Conservation (phyloP, 2,888 invertebrate species). For the Apotomis betuletana region DNA sequence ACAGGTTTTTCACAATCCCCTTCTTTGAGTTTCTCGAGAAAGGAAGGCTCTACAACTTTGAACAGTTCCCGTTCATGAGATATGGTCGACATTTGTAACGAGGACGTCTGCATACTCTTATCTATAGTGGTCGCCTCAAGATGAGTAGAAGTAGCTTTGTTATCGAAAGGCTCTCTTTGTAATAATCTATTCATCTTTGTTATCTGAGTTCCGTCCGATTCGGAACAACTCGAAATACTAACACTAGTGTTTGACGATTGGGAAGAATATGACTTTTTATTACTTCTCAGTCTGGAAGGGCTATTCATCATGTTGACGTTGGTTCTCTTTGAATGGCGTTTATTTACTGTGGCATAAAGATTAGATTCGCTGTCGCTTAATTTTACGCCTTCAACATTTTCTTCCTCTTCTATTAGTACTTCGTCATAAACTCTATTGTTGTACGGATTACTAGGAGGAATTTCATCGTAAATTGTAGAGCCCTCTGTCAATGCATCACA, state of each 20-base stretch:
- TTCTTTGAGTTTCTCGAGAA: conserved; percentile 86
- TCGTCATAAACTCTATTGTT: conserved; percentile 76
- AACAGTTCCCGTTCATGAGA: conserved; percentile 79
- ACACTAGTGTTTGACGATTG: conserved; percentile 81
- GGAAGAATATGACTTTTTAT: conserved; percentile 74
- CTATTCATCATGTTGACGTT: conserved; percentile 83
- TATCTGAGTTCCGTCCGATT: conserved; percentile 81
- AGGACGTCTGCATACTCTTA: conserved; percentile 90
- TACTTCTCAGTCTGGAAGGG: conserved; percentile 71
- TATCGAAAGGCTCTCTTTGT: conserved; percentile 70
- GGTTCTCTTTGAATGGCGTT: conserved; percentile 71
- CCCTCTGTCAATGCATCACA: conserved; percentile 78
- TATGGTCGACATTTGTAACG: conserved; percentile 67
- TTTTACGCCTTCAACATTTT: conserved; percentile 71
- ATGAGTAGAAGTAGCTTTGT: conserved; percentile 80
- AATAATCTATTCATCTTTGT: conserved; percentile 75
- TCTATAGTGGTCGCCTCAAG: conserved; percentile 85
- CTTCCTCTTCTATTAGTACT: conserved; percentile 77
- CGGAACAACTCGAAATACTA: conserved; percentile 81
- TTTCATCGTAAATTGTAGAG: conserved; percentile 72
- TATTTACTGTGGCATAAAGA: conserved; percentile 78
- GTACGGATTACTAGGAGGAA: conserved; percentile 64
- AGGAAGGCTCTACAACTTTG: conserved; percentile 87
- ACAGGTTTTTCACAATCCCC: conserved; percentile 89
- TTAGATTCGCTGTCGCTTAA: conserved; percentile 74